Evolutionary conservation across 2,888 invertebrate genomes (phyloP).

Genomic region (Diarsia rubi): DNA sequence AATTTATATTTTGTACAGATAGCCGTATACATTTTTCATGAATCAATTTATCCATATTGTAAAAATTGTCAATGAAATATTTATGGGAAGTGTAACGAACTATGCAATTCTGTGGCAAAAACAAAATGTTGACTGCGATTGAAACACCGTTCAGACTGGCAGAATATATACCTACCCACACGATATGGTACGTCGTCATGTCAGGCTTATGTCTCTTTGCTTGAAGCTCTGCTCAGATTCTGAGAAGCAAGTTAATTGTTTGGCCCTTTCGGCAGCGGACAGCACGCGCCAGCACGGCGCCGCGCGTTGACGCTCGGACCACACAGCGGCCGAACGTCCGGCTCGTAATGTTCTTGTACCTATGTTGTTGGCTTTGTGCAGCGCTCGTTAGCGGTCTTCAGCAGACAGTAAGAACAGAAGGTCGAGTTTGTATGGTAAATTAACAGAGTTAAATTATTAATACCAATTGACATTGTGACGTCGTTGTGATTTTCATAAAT

Average conservation of each 20-base stretch:
- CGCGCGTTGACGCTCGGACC: slow-evolving; percentile 8
- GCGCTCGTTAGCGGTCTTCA: slow-evolving; percentile 50
- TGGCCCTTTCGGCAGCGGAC: background rate
- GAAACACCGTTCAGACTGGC: background rate
- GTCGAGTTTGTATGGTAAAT: background rate
- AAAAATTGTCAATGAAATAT: slow-evolving; percentile 47
- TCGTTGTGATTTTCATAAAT: background rate
- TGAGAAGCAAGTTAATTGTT: background rate
- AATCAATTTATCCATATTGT: slow-evolving; percentile 41
- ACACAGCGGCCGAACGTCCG: slow-evolving; percentile 20
- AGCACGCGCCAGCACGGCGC: background rate
- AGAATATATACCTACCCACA: background rate
- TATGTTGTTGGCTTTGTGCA: slow-evolving; percentile 44
- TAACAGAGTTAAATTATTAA: background rate
- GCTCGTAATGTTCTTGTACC: slow-evolving; percentile 28
- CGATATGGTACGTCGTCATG: background rate
- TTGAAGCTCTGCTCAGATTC: background rate
- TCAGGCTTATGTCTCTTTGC: background rate
- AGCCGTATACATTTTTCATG: slow-evolving; percentile 21
- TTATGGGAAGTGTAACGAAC: slow-evolving; percentile 50
- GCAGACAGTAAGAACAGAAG: background rate
- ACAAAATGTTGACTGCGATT: slow-evolving; percentile 10
- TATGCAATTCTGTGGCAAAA: slow-evolving; percentile 23
- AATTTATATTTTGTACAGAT: slow-evolving; percentile 25
- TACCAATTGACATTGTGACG: background rate